Conservation (phyloP, 2,888 invertebrate genomes). For the Euplagia quadripunctaria region DNA sequence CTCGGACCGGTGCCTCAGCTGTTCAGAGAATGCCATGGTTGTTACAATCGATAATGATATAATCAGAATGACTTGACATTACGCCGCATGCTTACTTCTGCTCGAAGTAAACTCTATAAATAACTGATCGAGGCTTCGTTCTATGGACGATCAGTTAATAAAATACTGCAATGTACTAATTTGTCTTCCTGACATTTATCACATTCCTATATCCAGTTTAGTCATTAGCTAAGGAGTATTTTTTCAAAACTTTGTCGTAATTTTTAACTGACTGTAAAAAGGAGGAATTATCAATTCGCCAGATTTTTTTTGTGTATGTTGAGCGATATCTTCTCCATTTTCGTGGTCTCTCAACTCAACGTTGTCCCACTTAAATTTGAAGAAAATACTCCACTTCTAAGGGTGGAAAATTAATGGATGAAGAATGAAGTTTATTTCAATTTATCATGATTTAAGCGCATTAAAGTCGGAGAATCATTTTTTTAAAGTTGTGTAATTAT, state of each 20-base stretch:
- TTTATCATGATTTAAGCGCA: too few species aligned
- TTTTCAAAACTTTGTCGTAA: constrained; percentile 11
- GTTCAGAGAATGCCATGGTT: constrained; percentile 74
- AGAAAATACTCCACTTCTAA: too few species aligned
- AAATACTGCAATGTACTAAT: constrained; percentile 33
- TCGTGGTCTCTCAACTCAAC: too few species aligned
- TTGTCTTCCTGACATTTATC: constrained; percentile 42
- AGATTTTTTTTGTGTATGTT: too few species aligned
- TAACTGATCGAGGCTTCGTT: constrained; percentile 24
- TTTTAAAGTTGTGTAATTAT: too few species aligned
- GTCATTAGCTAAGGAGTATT: constrained; percentile 27
- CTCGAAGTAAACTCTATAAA: constrained; percentile 31
- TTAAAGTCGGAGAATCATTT: too few species aligned
- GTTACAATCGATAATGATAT: constrained; percentile 79
- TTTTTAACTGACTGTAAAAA: constrained; percentile 4
- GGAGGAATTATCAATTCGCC: too few species aligned
- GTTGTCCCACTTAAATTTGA: too few species aligned
- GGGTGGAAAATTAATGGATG: too few species aligned
- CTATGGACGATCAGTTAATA: constrained; percentile 23
- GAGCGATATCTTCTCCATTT: too few species aligned
- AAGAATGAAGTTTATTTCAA: too few species aligned
- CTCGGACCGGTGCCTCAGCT: constrained; percentile 79
- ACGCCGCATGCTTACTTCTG: constrained; percentile 29
- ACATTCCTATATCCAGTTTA: constrained; percentile 29
- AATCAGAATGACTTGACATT: constrained; percentile 66